A percentile compares a stretch with the other conserved stretches of the same genome.
phyloP scores from a whole-genome alignment of 2,888 invertebrate genomes.

The Drosophila mulleri region DNA sequence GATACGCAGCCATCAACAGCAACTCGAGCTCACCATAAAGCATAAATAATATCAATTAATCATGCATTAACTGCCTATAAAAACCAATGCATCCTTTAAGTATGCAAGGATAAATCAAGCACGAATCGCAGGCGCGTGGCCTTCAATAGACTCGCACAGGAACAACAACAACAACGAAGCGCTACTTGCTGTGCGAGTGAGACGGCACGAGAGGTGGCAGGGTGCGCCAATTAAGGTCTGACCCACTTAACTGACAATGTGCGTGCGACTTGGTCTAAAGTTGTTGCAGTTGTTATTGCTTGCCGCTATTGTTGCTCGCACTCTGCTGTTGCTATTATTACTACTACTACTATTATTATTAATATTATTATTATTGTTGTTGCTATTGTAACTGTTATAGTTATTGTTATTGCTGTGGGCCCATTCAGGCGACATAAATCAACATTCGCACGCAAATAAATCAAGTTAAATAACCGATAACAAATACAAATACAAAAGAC shows the following conservation, averaged over 20 bases:
- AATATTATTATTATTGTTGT: constrained; percentile 18
- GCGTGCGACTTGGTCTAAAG: constrained; percentile 60
- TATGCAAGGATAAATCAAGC: constrained; percentile 5
- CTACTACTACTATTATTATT: constrained; percentile 1
- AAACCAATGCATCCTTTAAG: constrained; percentile 2
- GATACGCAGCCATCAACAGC: background rate
- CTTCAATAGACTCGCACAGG: constrained; percentile 20
- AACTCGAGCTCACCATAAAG: background rate
- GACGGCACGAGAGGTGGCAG: constrained; percentile 2
- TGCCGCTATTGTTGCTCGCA: constrained; percentile 20
- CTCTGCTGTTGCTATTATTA: constrained; percentile 4
- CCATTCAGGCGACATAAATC: constrained; percentile 69
- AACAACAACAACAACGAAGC: constrained; percentile 1
- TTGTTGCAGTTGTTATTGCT: constrained; percentile 26
- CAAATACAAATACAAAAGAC: constrained; percentile 60
- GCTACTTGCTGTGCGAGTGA: background rate
- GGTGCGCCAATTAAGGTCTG: constrained; percentile 71
- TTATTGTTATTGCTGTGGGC: constrained; percentile 40
- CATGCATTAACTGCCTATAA: background rate
- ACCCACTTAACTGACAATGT: constrained; percentile 74
- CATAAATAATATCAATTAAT: background rate
- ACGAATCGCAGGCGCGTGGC: constrained; percentile 22
- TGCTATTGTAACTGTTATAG: constrained; percentile 18
- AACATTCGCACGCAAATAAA: constrained; percentile 79
- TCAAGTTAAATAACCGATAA: constrained; percentile 79